Conservation (phyloP, 1,140 invertebrate species). For the Drosophila pectinifera region DNA sequence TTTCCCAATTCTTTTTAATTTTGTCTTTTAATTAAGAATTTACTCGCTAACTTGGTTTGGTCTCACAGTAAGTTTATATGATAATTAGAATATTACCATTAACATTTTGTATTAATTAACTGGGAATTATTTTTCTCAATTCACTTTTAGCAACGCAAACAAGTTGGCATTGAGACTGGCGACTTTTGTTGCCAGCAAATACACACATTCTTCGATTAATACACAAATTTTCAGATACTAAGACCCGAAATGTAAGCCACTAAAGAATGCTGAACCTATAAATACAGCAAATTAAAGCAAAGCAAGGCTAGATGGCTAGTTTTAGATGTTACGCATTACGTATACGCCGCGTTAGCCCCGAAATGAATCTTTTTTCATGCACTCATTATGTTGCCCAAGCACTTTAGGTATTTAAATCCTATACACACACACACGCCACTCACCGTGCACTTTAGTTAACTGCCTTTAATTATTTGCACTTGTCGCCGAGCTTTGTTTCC, state of each 20-base stretch:
- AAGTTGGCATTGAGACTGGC: conserved; percentile 51
- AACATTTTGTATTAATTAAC: conserved; percentile 34
- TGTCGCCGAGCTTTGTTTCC: conserved; percentile 48
- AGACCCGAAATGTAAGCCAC: conserved; percentile 21
- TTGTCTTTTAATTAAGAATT: not conserved
- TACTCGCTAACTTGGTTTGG: not conserved
- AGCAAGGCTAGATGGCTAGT: conserved; percentile 34
- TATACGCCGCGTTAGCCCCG: conserved; percentile 41
- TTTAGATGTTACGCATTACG: conserved; percentile 32
- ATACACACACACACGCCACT: conserved; percentile 39
- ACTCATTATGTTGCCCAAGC: conserved; percentile 53
- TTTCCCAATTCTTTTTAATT: not conserved
- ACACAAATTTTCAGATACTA: conserved; percentile 44
- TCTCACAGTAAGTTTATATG: not conserved
- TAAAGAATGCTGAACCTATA: conserved; percentile 27
- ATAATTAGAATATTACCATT: conserved; percentile 24
- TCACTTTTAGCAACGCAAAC: conserved; percentile 46
- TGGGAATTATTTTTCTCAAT: conserved; percentile 34
- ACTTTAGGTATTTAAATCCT: conserved; percentile 50
- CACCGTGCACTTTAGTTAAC: conserved; percentile 75
- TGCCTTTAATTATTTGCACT: conserved; percentile 79
- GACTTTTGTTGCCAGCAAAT: conserved; percentile 39
- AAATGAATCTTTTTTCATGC: conserved; percentile 15
- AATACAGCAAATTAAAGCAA: conserved; percentile 7
- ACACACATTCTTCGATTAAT: conserved; percentile 31